Evolutionary conservation across 2,888 invertebrate genomes (phyloP).

Genomic region (Xanthia togata): DNA sequence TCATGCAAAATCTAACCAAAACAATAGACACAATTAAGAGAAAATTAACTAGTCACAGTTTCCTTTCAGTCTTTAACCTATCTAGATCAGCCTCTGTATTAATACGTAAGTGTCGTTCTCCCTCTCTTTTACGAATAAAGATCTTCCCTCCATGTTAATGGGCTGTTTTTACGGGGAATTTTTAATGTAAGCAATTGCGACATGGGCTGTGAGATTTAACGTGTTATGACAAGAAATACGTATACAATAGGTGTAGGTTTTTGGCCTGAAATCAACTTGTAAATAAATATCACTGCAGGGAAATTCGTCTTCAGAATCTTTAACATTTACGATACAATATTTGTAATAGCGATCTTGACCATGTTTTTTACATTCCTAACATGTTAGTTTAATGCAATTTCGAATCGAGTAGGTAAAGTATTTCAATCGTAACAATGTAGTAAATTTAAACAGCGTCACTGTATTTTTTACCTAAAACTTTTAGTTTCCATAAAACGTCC

Average conservation of each 20-base stretch:
- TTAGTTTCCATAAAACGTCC: slow-evolving; percentile 4
- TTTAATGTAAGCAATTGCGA: slow-evolving; percentile 43
- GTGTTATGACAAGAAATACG: neutral
- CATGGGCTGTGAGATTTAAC: neutral
- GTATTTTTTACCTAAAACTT: neutral
- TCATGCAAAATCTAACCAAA: too few relatives aligned
- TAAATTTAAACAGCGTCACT: neutral
- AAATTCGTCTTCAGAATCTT: neutral
- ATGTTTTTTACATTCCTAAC: neutral
- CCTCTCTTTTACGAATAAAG: too few relatives aligned
- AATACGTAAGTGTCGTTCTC: too few relatives aligned
- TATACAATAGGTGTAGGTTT: neutral
- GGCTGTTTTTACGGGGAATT: slow-evolving; percentile 39
- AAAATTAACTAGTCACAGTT: too few relatives aligned
- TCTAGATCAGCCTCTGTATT: too few relatives aligned
- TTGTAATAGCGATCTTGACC: neutral
- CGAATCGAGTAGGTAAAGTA: neutral
- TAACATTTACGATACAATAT: neutral
- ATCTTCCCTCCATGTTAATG: too few relatives aligned
- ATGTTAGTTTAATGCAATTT: neutral
- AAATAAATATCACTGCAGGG: neutral
- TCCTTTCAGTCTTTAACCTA: too few relatives aligned
- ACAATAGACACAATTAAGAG: too few relatives aligned
- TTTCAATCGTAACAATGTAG: neutral
- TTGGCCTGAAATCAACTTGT: neutral